Percentiles rank a stretch among this genome's conserved stretches.
Conservation (phyloP, 2,888 invertebrate species). For the Eutolmus rufibarbis region DNA sequence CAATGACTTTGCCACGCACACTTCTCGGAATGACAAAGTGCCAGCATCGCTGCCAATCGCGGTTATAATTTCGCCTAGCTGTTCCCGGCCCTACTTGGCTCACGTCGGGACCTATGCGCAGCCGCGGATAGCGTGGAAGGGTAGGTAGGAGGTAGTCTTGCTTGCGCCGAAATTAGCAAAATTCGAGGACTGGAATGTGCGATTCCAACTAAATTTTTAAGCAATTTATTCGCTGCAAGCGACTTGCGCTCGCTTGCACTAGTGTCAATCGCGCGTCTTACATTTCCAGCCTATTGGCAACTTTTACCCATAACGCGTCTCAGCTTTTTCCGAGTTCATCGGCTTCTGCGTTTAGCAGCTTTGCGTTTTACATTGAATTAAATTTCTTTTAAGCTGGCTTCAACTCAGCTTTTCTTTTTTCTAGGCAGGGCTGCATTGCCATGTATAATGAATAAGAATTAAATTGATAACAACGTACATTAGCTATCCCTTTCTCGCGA, state of each 20-base stretch:
- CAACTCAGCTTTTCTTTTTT: background rate
- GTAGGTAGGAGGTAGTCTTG: background rate
- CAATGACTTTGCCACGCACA: background rate
- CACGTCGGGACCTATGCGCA: background rate
- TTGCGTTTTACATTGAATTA: background rate
- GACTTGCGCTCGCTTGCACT: background rate
- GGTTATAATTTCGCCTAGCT: background rate
- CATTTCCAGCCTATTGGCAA: background rate
- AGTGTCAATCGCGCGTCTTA: background rate
- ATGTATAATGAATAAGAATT: background rate
- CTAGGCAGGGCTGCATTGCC: background rate
- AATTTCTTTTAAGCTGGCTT: background rate
- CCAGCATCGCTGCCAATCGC: background rate
- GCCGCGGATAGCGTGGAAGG: background rate
- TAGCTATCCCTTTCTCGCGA: background rate
- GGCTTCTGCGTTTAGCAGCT: background rate
- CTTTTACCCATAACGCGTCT: background rate
- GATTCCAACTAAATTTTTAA: background rate
- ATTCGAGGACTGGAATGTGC: background rate
- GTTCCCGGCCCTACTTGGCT: background rate
- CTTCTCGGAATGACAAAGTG: background rate
- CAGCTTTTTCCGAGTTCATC: constrained; percentile 26
- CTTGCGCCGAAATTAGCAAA: background rate
- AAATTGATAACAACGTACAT: background rate
- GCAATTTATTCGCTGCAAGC: background rate